Evolutionary conservation across 2,113 vertebrate species (phyloP), one percentile per base, ranked within the genome.

Genomic region (Oncorhynchus kisutch): DNA sequence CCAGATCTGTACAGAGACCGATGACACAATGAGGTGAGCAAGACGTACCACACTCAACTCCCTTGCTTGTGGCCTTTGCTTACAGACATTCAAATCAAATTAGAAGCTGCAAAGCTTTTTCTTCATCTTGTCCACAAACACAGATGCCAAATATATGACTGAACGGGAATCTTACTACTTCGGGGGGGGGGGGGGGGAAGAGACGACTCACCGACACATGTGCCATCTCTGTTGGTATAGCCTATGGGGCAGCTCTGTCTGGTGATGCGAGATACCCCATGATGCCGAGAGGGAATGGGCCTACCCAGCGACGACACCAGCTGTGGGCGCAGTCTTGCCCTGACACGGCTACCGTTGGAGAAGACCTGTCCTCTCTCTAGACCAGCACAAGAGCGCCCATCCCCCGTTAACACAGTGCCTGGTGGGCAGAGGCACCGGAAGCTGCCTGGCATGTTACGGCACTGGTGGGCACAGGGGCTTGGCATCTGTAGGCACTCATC

Each of bases 391-490:
- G 92, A 93, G 69, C 83, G 89, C 0, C 95, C 94, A 0, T 95
- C 95, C 0, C 73, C 91, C 3, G 95, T 93, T 70, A 90, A 86
- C 34, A 86, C 70, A 0, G 86, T 92, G 29, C 96, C 94, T 0
- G 88, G 83, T 0, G 96, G 96, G 68, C 97, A 98, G 74, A 93
- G 73, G 77, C 97, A 98, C 77, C 94, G 87, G 3, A 94, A 97
- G 85, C 95, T 90, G 29, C 96, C 96, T 0, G 86, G 93, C 24
- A 97, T 92, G 49, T 98, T 98, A 20, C 87, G 94, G 81, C 97
- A 98, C 80, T 92, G 90, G 54, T 93, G 88, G 87, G 88, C 82
- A 0, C 96, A 98, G 0, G 91, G 90, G 0, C 81, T 88, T 0
- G 95, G 96, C 0, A 82, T 84, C 87, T 90, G 92, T 67, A 86